Base-by-base conservation (phyloP, 2,797 vertebrate genomes). In the Tachyglossus aculeatus region DNA sequence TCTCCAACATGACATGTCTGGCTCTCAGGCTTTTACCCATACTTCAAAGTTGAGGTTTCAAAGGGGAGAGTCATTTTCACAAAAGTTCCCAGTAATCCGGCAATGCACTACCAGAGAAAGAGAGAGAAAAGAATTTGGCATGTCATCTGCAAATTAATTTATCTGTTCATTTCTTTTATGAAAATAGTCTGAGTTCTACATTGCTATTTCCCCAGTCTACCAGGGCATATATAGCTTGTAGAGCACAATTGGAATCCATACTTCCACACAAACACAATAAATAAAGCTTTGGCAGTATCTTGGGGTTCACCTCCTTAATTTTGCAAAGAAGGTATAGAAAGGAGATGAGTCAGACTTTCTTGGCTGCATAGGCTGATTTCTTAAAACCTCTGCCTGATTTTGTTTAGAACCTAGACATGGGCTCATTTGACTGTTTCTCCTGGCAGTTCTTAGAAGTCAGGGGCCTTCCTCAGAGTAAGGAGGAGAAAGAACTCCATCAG, bases 71-170 rank as follows among this genome's bases (percentile, higher is more conserved):
- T 77, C 83, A 83, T 84, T 86, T 81, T 80, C 85, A 83, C 85
- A 77, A 80, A 86, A 83, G 77, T 75, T 84, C 73, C 85, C 86
- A 80, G 85, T 85, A 87, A 74, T 69, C 45, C 47, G 61, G 72
- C 64, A 11, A 2, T 83, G 81, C 86, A 81, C 88, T 86, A 87
- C 53, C 64, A 80, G 78, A 77, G 61, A 69, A 84, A 83, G 79
- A 77, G 5, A 15, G 80, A 84, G 76, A 84, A 82, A 80, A 87
- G 77, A 86, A 88, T 83, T 80, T 84, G 87, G 80, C 80, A 62
- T 83, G 85, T 83, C 78, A 81, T 81, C 86, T 67, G 82, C 78
- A 88, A 87, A 88, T 83, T 74, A 87, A 86, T 88, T 87, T 88
- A 83, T 84, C 82, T 78, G 65, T 80, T 83, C 83, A 88, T 88